Evolutionary conservation across 2,797 vertebrate species (phyloP).

Genomic region (Protonibea diacanthus): DNA sequence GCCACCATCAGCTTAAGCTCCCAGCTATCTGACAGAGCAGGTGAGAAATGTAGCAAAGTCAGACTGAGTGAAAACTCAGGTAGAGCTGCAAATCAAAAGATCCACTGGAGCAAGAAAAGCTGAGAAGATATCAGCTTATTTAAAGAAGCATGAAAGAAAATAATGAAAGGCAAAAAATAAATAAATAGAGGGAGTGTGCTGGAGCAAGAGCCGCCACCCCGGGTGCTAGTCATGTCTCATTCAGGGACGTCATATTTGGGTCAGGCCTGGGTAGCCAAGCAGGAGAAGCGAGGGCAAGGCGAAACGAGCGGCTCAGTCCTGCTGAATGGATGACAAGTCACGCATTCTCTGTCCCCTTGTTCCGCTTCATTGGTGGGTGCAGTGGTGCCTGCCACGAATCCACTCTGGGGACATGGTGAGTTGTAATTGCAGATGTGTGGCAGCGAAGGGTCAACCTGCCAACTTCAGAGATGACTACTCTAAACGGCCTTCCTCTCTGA

Average conservation of each 20-base stretch:
- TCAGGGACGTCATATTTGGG: slow-evolving; percentile 70
- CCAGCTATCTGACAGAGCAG: slow-evolving; percentile 58
- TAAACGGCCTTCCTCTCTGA: slow-evolving; percentile 22
- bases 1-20: slow-evolving; percentile 67
- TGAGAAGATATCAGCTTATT: slow-evolving; percentile 49
- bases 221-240: slow-evolving; percentile 59
- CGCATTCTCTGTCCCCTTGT: slow-evolving; percentile 69
- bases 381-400: slow-evolving; percentile 45
- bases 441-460: slow-evolving; percentile 47
- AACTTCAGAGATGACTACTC: slow-evolving; percentile 28
- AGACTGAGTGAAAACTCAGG: slow-evolving; percentile 25
- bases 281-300: slow-evolving; percentile 51
- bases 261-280: slow-evolving; percentile 74
- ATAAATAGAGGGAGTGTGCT: slow-evolving; percentile 23
- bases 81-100: slow-evolving; percentile 56
- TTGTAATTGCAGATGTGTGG: slow-evolving; percentile 66
- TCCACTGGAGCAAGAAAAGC: slow-evolving; percentile 38
- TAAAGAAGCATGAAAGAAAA: slow-evolving; percentile 11
- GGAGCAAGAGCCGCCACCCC: slow-evolving; percentile 41
- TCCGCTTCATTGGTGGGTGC: slow-evolving; percentile 61
- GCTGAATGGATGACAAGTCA: slow-evolving; percentile 70
- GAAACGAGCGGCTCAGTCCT: slow-evolving; percentile 58
- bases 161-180: background rate
- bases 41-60: slow-evolving; percentile 43
- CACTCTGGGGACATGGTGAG: slow-evolving; percentile 49